A percentile compares a stretch with the other conserved stretches of the same genome.
phyloP scores from a whole-genome alignment of 2,888 invertebrate genomes.

The Lasioglossum zephyrum region DNA sequence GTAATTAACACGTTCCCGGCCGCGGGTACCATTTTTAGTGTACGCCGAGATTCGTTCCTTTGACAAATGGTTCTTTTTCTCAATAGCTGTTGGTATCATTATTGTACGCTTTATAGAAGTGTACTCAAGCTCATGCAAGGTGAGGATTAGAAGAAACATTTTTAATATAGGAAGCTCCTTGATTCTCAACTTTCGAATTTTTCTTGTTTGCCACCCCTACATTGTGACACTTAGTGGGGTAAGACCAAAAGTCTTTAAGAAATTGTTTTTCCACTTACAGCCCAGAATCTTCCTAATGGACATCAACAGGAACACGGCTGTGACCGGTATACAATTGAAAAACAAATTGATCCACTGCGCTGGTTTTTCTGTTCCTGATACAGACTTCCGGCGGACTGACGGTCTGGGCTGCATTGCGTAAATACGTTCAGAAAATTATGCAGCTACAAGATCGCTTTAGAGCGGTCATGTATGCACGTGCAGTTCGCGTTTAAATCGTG shows the following conservation, averaged over 20 bases:
- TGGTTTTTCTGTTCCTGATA: conserved; percentile 6
- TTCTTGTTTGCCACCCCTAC: background rate
- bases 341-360: background rate
- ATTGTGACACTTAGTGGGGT: background rate
- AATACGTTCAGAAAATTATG: conserved; percentile 53
- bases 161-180: background rate
- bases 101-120: too few relatives aligned
- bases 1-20: background rate
- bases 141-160: too few relatives aligned
- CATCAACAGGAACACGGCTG: background rate
- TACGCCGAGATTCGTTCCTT: background rate
- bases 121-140: too few relatives aligned
- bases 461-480: conserved; percentile 59
- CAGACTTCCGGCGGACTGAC: conserved; percentile 24
- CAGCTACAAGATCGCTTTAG: conserved; percentile 33
- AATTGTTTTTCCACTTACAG: background rate
- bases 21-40: background rate
- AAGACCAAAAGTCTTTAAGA: background rate
- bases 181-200: background rate
- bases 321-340: background rate
- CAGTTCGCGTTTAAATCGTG: conserved; percentile 73
- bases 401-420: conserved; percentile 21
- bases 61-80: background rate
- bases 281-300: background rate
- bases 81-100: too few relatives aligned